Percentiles rank a stretch among this genome's conserved stretches.
Evolutionary conservation across 2,888 invertebrate species (phyloP).

Genomic region (Corythucha ciliata): DNA sequence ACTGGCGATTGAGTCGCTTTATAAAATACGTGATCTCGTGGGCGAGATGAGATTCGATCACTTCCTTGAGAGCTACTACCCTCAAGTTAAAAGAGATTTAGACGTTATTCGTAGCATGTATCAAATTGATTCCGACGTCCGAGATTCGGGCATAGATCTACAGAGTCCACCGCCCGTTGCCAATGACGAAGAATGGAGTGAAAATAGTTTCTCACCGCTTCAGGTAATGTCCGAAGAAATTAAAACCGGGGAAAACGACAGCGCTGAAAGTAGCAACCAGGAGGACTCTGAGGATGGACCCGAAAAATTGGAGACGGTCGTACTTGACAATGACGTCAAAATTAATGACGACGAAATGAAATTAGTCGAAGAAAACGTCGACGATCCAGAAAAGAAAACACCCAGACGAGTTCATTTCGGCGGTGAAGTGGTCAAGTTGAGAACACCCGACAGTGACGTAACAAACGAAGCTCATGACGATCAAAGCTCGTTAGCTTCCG

Average conservation of each 20-base stretch:
- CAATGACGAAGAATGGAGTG: conserved; percentile 27
- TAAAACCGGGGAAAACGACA: conserved; percentile 39
- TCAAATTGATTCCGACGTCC: conserved; percentile 38
- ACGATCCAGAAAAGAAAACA: conserved; percentile 42
- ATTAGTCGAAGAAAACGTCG: conserved; percentile 64
- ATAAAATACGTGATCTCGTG: conserved; percentile 58
- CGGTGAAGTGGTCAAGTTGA: conserved; percentile 74
- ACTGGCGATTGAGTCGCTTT: conserved; percentile 56
- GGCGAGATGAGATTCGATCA: conserved; percentile 57
- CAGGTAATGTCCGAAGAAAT: conserved; percentile 35
- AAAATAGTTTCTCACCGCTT: conserved; percentile 23
- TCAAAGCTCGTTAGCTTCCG: conserved; percentile 4
- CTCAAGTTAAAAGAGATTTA: conserved; percentile 48
- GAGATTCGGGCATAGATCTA: conserved; percentile 38
- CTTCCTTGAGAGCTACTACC: conserved; percentile 43
- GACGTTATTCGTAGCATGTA: conserved; percentile 54
- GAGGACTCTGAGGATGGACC: conserved; percentile 39
- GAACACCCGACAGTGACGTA: conserved; percentile 73
- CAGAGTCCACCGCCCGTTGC: conserved; percentile 27
- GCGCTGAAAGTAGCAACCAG: conserved; percentile 39
- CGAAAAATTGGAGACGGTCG: conserved; percentile 34
- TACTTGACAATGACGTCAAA: conserved; percentile 19
- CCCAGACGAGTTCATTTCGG: conserved; percentile 72
- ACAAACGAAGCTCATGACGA: conserved; percentile 27
- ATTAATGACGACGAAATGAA: conserved; percentile 52